Conservation (phyloP, 2,113 vertebrate genomes). For the Rallus limicola region DNA sequence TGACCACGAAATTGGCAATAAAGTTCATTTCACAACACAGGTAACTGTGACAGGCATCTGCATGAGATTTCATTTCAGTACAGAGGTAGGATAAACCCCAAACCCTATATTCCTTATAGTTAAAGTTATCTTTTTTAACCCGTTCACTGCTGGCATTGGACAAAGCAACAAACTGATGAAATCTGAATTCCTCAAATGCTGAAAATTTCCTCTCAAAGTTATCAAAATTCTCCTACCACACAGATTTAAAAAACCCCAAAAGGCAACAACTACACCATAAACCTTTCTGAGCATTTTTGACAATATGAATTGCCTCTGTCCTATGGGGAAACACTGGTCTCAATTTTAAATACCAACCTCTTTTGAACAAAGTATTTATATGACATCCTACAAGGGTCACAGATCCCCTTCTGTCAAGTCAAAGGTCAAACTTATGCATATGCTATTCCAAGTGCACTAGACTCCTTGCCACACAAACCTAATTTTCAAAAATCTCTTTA, state of each 20-base stretch:
- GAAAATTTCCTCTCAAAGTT: not conserved
- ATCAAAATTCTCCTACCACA: not conserved
- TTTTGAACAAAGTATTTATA: not conserved
- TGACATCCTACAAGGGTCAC: not conserved
- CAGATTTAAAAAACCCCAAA: not conserved
- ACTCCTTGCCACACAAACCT: not conserved
- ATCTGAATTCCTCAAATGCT: not conserved
- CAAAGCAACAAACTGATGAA: not conserved
- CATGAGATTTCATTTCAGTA: not conserved
- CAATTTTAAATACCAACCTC: not conserved
- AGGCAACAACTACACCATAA: not conserved
- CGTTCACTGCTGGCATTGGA: not conserved
- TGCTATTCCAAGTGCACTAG: not conserved
- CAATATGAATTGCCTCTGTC: not conserved
- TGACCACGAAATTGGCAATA: not conserved
- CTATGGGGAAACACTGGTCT: not conserved
- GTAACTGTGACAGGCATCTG: not conserved
- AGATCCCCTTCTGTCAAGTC: not conserved
- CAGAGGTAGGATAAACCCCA: not conserved
- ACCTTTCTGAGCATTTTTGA: not conserved
- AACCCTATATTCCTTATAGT: not conserved
- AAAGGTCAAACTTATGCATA: not conserved
- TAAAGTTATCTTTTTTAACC: not conserved
- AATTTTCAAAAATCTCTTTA: not conserved
- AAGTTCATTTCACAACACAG: not conserved